A percentile compares a stretch with the other conserved stretches of the same genome.
Conservation (phyloP, 2,888 invertebrate species). For the Pilophorus perplexus region DNA sequence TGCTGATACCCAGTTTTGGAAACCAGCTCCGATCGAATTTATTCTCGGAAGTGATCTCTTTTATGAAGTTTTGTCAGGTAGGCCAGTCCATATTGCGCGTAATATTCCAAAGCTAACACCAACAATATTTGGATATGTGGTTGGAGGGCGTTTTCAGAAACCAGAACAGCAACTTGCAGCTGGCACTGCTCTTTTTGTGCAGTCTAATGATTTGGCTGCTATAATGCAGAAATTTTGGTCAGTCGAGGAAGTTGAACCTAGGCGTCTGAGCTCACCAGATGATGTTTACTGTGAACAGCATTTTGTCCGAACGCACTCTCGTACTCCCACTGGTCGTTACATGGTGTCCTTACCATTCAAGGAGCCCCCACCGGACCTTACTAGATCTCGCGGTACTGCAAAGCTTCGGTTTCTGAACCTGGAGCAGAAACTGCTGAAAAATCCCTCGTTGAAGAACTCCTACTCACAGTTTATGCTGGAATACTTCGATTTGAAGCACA, state of each 20-base stretch:
- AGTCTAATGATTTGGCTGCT: background rate
- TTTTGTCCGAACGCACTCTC: background rate
- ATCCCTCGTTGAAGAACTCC: background rate
- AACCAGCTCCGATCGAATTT: background rate
- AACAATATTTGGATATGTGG: background rate
- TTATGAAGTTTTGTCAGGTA: background rate
- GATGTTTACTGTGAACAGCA: background rate
- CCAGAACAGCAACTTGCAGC: background rate
- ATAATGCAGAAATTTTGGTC: background rate
- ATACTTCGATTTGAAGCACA: conserved; percentile 1
- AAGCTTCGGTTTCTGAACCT: background rate
- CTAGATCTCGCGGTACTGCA: background rate
- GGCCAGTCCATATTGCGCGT: background rate
- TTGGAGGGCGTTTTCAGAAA: background rate
- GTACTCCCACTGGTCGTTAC: background rate
- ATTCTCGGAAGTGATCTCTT: conserved; percentile 1
- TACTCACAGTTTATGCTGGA: background rate
- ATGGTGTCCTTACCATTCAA: background rate
- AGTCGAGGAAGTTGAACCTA: background rate
- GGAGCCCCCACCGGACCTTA: background rate
- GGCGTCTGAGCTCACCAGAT: background rate
- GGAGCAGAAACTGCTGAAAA: background rate
- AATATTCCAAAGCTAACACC: conserved; percentile 1
- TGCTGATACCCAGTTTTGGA: conserved; percentile 1
- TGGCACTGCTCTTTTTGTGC: too few species aligned